These are phyloP conservation scores for Matsumyia berberina DNA, from an alignment of 2,888 invertebrate genomes.

Conservation along the genomic window DNA sequence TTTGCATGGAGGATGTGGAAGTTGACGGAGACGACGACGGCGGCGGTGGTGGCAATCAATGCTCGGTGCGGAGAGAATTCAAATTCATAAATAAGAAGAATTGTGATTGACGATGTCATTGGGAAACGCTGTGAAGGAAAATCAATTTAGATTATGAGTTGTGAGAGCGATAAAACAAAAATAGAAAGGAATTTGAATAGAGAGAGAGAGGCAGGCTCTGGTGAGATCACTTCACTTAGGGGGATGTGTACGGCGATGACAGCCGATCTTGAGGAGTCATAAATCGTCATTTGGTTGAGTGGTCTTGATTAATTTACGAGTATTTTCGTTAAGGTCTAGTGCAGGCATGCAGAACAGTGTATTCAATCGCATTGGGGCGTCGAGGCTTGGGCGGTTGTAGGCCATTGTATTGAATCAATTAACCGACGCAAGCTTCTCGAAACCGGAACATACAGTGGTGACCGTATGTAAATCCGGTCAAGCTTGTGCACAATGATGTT, in stretches of 20 bases:
- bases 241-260: conserved; percentile 51
- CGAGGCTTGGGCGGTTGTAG: too few relatives aligned
- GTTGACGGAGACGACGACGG: conserved; percentile 28
- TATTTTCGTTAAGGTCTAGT: too few relatives aligned
- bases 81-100: conserved; percentile 56
- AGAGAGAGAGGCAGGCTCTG: not conserved
- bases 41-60: conserved; percentile 66
- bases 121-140: conserved; percentile 53
- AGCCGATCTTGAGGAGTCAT: conserved; percentile 51
- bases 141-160: conserved; percentile 75
- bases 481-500: too few relatives aligned
- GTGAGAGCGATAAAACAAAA: conserved; percentile 69
- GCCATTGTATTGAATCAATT: too few relatives aligned
- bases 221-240: conserved; percentile 60
- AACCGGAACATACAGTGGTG: too few relatives aligned
- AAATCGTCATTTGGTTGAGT: conserved; percentile 58
- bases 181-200: conserved; percentile 71
- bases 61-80: conserved; percentile 47
- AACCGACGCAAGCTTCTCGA: too few relatives aligned
- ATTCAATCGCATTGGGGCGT: too few relatives aligned
- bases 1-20: conserved; percentile 74
- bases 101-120: conserved; percentile 75
- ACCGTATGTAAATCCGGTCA: too few relatives aligned
- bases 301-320: conserved; percentile 30
- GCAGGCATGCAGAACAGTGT: too few relatives aligned